These are phyloP conservation scores for Turritopsis rubra DNA, from an alignment of 30 jellyfish, hydroid and myxozoan genomes.

Conservation along the genomic window DNA sequence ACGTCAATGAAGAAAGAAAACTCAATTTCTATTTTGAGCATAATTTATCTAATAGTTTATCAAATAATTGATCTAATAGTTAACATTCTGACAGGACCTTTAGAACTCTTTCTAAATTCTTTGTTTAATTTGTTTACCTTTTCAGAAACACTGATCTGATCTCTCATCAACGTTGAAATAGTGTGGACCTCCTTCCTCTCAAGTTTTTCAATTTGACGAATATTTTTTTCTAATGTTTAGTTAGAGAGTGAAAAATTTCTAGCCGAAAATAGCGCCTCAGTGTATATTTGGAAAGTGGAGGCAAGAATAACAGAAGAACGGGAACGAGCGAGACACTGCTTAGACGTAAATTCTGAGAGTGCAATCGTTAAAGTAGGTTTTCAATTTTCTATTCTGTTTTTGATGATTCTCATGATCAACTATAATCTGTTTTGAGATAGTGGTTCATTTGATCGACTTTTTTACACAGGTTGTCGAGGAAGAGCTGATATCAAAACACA, in stretches of 20 bases:
- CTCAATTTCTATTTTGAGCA: too few species aligned
- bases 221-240: slow-evolving; percentile 29
- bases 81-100: too few species aligned
- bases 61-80: too few species aligned
- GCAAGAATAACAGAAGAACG: slow-evolving; percentile 93
- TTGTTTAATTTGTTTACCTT: too few species aligned
- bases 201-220: neutral
- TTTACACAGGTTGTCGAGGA: slow-evolving; percentile 83
- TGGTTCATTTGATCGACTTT: neutral
- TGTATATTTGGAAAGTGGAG: slow-evolving; percentile 96
- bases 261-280: slow-evolving; percentile 95
- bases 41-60: too few species aligned
- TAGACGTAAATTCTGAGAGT: slow-evolving; percentile 85
- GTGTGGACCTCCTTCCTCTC: neutral
- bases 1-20: too few species aligned
- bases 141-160: too few species aligned
- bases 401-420: neutral
- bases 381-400: neutral
- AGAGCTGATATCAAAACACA: slow-evolving; percentile 81
- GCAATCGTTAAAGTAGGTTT: slow-evolving; percentile 65
- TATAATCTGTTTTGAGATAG: neutral
- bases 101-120: too few species aligned
- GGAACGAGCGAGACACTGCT: slow-evolving; percentile 90
- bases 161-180: too few species aligned
- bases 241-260: slow-evolving; percentile 87